Base-by-base conservation (phyloP, 2,113 vertebrate genomes). In the Zapus hudsonius region DNA sequence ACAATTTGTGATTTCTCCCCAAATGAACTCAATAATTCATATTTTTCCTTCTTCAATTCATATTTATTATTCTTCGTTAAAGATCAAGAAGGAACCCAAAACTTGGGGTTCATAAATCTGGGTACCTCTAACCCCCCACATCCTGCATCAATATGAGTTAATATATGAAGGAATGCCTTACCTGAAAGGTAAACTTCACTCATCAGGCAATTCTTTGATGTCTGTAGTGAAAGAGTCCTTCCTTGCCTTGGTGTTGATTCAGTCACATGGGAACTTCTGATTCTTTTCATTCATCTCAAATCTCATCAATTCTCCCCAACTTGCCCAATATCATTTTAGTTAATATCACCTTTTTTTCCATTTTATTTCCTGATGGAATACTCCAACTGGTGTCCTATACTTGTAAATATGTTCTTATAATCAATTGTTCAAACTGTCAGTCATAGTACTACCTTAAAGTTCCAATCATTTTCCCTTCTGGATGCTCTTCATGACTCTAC, bases 291-390 rank as follows among this genome's bases (percentile, higher is more conserved):
- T 78, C 16, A 80, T 27, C 15, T 80, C 52, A 57, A 42, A 22
- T 85, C 29, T 76, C n/a, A 47, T 93, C 55, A 64, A 20, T 70
- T 89, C 19, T 78, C 17, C 88, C 7, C 16, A 38, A 72, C 6
- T 59, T 73, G 88, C 55, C n/a, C 64, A 91, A 31, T 36, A 42
- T 87, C 4, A 15, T 38, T 17, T 94, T 76, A 70, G 1, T 69
- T 79, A 25, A 38, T 40, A 52, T 63, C 12, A n/a, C 1, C 63
- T 20, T 36, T 86, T 85, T 75, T 76, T 61, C 59, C 19, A 29
- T 69, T 36, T 75, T 61, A n/a, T 83, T 87, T 87, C 36, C 25
- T 44, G 64, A 92, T 87, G 67, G 19, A 76, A 55, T 84, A 23
- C 1, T 67, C 40, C 36, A 82, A 40, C 4, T 80, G 9, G 0